These are phyloP conservation scores for Pentamera pediparva DNA, from an alignment of 53 echinoderm and acorn worm species.

Conservation along the genomic window DNA sequence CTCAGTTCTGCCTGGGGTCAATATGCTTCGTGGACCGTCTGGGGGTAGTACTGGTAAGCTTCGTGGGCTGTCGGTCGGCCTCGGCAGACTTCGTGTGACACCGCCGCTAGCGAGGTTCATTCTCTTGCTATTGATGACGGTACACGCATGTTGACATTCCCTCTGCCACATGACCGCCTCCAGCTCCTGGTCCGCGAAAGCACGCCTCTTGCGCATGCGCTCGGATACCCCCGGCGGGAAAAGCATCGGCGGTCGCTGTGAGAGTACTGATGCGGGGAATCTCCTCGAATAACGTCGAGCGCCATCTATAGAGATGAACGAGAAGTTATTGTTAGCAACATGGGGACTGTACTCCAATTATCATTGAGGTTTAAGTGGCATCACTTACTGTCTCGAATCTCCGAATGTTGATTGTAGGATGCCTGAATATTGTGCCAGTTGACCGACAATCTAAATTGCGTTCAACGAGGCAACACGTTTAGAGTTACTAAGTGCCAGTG, in stretches of 20 bases:
- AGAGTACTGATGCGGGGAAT: conserved; percentile 38
- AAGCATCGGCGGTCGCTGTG: conserved; percentile 74
- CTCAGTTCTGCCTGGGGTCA: not conserved
- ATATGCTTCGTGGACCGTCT: not conserved
- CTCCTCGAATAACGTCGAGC: conserved; percentile 49
- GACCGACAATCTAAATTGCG: too few species aligned
- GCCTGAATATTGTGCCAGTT: too few species aligned
- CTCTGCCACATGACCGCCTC: conserved; percentile 87
- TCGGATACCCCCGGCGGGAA: conserved; percentile 87
- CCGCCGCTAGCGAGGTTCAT: not conserved
- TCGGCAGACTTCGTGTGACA: too few species aligned
- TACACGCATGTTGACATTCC: conserved; percentile 62
- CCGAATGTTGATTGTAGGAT: too few species aligned
- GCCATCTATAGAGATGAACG: conserved; percentile 30
- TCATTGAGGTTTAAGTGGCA: too few species aligned
- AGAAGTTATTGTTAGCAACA: not conserved
- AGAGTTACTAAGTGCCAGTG: too few species aligned
- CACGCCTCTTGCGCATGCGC: conserved; percentile 89
- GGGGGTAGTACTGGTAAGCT: not conserved
- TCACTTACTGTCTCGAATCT: too few species aligned
- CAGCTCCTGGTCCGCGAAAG: conserved; percentile 91
- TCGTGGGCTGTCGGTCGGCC: too few species aligned
- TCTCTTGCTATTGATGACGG: not conserved
- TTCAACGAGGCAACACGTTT: too few species aligned
- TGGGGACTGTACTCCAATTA: too few species aligned